Percentiles rank a stretch among this genome's conserved stretches.
Conservation (phyloP, 2,797 vertebrate genomes). For the Myotis pilosus region DNA sequence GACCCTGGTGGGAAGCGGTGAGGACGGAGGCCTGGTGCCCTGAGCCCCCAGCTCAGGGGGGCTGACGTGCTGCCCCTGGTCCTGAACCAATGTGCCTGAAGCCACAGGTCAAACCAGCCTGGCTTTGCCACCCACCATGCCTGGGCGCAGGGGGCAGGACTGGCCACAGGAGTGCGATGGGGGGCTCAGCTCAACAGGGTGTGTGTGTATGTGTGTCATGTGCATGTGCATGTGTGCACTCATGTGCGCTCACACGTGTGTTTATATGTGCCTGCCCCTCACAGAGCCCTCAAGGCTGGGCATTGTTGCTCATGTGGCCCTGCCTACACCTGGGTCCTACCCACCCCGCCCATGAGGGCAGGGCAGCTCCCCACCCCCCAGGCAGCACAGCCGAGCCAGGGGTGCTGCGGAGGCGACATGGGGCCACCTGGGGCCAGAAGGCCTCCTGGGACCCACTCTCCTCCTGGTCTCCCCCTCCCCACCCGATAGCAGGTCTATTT, state of each 20-base stretch:
- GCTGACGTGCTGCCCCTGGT: neutral
- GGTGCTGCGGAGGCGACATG: neutral
- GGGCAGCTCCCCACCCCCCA: neutral
- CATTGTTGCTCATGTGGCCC: neutral
- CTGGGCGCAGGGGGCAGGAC: neutral
- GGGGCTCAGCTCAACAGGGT: neutral
- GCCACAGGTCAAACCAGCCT: neutral
- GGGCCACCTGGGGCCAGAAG: neutral
- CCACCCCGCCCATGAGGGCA: neutral
- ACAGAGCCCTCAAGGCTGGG: neutral
- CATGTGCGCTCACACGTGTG: neutral
- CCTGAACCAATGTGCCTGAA: neutral
- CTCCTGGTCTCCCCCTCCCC: slow-evolving; percentile 68
- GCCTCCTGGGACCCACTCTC: slow-evolving; percentile 27
- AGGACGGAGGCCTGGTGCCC: neutral
- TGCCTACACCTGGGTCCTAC: neutral
- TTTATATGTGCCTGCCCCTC: neutral
- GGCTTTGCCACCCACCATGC: neutral
- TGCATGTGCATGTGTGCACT: neutral
- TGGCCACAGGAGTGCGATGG: neutral
- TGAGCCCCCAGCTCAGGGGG: neutral
- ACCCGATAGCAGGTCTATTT: slow-evolving; percentile 60
- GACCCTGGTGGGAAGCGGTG: neutral
- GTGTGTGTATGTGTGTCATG: neutral
- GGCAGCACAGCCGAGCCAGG: neutral